A percentile compares a stretch with the other conserved stretches of the same genome.
These are phyloP conservation scores for Spongilla lacustris DNA, from an alignment of 37 sponge, comb jelly and placozoan genomes.

Conservation along the genomic window DNA sequence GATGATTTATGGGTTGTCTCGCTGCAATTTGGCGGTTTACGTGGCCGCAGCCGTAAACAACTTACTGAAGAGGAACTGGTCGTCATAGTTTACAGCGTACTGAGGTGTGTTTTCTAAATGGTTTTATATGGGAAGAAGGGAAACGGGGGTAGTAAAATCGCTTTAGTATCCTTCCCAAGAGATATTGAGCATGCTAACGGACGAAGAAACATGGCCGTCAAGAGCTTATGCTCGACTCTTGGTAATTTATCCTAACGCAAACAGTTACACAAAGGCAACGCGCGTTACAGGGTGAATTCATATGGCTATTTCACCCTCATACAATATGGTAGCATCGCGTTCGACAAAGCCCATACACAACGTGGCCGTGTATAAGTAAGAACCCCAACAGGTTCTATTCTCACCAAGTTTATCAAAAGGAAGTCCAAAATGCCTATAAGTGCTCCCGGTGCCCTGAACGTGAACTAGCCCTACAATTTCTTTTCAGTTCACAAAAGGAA, in stretches of 20 bases:
- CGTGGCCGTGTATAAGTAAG: not conserved
- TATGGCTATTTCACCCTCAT: constrained; percentile 27
- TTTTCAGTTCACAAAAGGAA: not conserved
- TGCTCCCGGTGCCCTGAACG: not conserved
- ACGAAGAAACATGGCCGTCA: not conserved
- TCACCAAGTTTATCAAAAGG: constrained; percentile 35
- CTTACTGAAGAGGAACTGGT: no score
- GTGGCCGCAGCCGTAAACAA: not conserved
- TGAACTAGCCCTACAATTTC: not conserved
- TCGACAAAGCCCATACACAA: not conserved
- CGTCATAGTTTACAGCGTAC: no score
- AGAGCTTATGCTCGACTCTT: constrained; percentile 39
- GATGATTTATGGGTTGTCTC: not conserved
- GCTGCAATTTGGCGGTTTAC: not conserved
- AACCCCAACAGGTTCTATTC: not conserved
- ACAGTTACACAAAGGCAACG: not conserved
- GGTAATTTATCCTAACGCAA: constrained; percentile 25
- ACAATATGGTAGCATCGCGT: not conserved
- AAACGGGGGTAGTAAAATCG: no score
- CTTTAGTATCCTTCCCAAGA: not conserved
- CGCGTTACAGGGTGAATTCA: constrained; percentile 43
- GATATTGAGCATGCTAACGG: not conserved
- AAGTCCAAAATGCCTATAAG: constrained; percentile 12
- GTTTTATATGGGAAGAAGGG: no score
- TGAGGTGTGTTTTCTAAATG: no score